A percentile compares a stretch with the other conserved stretches of the same genome.
Conservation (phyloP, 2,888 invertebrate genomes). For the Aelia acuminata region DNA sequence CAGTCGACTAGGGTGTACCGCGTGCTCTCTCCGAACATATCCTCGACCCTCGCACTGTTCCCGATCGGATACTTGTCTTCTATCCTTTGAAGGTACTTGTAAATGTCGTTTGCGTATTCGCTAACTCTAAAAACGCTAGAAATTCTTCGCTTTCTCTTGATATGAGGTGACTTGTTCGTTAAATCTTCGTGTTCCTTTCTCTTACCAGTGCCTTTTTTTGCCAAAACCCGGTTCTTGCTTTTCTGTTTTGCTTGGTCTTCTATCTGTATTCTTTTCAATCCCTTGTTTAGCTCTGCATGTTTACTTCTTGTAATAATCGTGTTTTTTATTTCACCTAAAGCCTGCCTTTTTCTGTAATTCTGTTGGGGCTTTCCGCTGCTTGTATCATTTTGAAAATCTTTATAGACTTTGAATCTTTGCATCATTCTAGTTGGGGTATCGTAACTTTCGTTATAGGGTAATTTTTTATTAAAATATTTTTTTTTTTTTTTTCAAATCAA, state of each 20-base stretch:
- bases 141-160: neutral
- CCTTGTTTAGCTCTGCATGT: neutral
- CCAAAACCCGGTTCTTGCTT: neutral
- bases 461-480: neutral
- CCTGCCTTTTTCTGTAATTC: neutral
- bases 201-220: neutral
- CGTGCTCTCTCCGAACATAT: slow-evolving; percentile 74
- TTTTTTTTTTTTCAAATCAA: neutral
- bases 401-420: slow-evolving; percentile 55
- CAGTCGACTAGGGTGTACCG: slow-evolving; percentile 91
- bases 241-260: neutral
- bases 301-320: slow-evolving; percentile 33
- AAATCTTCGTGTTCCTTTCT: neutral
- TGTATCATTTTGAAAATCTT: slow-evolving; percentile 31
- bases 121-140: slow-evolving; percentile 45
- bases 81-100: slow-evolving; percentile 21
- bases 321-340: slow-evolving; percentile 48
- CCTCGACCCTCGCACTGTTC: neutral
- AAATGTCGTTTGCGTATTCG: slow-evolving; percentile 54
- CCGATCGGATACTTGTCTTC: slow-evolving; percentile 34
- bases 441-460: too few relatives aligned
- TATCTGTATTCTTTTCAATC: neutral
- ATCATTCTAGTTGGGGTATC: neutral
- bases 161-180: neutral
- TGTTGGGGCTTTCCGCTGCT: neutral